Percentiles rank a stretch among this genome's conserved stretches.
Evolutionary conservation across 2,888 invertebrate genomes (phyloP).

Genomic region (Diadegma fenestrale): DNA sequence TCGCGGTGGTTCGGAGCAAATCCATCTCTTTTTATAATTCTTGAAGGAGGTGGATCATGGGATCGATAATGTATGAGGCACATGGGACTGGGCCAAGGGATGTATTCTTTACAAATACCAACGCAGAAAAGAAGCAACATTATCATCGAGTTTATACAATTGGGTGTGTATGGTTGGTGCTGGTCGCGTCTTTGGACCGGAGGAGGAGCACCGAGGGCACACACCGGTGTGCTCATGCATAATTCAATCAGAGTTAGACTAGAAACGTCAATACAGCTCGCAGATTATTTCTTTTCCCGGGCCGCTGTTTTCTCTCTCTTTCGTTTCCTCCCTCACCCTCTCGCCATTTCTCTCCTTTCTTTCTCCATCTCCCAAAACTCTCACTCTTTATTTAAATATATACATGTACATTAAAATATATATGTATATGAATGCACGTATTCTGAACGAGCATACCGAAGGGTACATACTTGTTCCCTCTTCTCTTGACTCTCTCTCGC

Average conservation of each 20-base stretch:
- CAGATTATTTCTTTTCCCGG: slow-evolving; percentile 85
- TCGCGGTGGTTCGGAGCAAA: not conserved
- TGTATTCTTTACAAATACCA: slow-evolving; percentile 44
- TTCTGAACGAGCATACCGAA: slow-evolving; percentile 19
- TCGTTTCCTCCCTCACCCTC: slow-evolving; percentile 72
- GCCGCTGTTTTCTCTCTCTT: slow-evolving; percentile 77
- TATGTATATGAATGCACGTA: slow-evolving; percentile 30
- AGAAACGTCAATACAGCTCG: slow-evolving; percentile 85
- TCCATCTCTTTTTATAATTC: not conserved
- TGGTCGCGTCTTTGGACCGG: slow-evolving; percentile 21
- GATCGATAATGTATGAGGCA: slow-evolving; percentile 70
- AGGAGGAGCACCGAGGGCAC: slow-evolving; percentile 37
- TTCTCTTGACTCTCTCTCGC: slow-evolving; percentile 47
- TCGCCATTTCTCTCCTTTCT: slow-evolving; percentile 61
- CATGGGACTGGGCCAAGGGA: slow-evolving; percentile 40
- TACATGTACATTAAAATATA: slow-evolving; percentile 39
- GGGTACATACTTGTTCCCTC: slow-evolving; percentile 61
- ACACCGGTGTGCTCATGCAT: slow-evolving; percentile 84
- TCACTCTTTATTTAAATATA: slow-evolving; percentile 67
- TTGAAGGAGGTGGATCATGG: slow-evolving; percentile 62
- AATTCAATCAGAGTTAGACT: slow-evolving; percentile 85
- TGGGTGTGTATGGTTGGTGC: not conserved
- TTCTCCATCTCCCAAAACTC: slow-evolving; percentile 54
- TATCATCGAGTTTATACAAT: slow-evolving; percentile 33
- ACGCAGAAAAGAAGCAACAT: slow-evolving; percentile 14